phyloP scores from a whole-genome alignment of 2,888 invertebrate genomes.

The Alcis repandata region DNA sequence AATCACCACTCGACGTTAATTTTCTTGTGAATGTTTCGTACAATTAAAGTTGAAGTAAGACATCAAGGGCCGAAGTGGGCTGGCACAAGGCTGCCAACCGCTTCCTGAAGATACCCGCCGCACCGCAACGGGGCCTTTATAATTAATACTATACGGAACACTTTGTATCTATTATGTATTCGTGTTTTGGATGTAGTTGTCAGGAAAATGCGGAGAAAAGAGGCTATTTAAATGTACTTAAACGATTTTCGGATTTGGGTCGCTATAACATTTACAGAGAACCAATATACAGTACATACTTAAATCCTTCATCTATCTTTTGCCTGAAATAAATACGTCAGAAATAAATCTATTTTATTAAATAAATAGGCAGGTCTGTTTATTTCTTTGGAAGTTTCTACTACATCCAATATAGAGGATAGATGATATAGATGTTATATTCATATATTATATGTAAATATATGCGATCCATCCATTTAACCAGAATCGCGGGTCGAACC shows the following conservation, averaged over 20 bases:
- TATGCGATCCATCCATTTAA: too few relatives aligned
- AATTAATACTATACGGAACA: constrained; percentile 49
- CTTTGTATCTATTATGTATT: constrained; percentile 41
- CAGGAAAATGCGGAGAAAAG: constrained; percentile 26
- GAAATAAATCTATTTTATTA: too few relatives aligned
- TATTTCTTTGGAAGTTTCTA: too few relatives aligned
- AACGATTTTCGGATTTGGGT: constrained; percentile 13
- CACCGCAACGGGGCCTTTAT: constrained; percentile 41
- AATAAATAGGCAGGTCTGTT: too few relatives aligned
- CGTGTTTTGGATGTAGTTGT: constrained; percentile 35
- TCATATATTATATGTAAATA: too few relatives aligned
- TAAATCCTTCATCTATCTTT: too few relatives aligned
- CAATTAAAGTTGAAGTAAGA: constrained; percentile 39
- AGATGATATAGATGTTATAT: too few relatives aligned
- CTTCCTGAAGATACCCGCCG: constrained; percentile 42
- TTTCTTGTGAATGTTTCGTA: constrained; percentile 38
- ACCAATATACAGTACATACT: too few relatives aligned
- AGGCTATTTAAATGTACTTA: constrained; percentile 10
- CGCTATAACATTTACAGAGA: not conserved
- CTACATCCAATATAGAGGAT: too few relatives aligned
- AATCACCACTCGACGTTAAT: constrained; percentile 37
- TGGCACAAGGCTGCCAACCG: constrained; percentile 33
- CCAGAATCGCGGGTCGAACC: too few relatives aligned
- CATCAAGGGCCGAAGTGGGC: constrained; percentile 34
- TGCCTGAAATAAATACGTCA: too few relatives aligned